Percentiles rank a stretch among this genome's conserved stretches.
Evolutionary conservation across 1,140 invertebrate genomes (phyloP).

Genomic region (Sarcophaga peregrina): DNA sequence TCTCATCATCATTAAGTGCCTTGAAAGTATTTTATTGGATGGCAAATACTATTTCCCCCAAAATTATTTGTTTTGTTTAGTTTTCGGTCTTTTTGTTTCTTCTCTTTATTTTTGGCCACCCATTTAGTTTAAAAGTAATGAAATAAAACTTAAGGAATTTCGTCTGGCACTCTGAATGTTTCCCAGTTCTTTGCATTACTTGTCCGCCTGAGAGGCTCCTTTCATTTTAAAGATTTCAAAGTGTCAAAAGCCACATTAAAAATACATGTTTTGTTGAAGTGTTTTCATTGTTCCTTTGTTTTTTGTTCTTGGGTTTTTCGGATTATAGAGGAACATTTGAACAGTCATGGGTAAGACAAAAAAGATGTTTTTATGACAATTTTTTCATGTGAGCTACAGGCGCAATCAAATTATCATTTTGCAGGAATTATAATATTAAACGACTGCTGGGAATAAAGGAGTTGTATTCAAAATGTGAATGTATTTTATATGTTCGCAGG

Average conservation of each 20-base stretch:
- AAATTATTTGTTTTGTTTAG: neutral
- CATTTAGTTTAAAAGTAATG: slow-evolving; percentile 14
- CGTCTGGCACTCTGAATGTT: slow-evolving; percentile 17
- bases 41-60: neutral
- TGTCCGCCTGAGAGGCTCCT: neutral
- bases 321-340: neutral
- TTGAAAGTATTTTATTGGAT: neutral
- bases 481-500: too few species aligned
- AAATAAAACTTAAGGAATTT: slow-evolving; percentile 11
- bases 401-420: neutral
- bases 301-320: neutral
- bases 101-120: neutral
- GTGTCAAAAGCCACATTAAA: slow-evolving; percentile 15
- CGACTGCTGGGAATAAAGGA: too few species aligned
- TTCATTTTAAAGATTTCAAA: neutral
- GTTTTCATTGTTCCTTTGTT: neutral
- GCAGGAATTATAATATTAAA: too few species aligned
- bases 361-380: neutral
- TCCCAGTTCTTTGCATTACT: neutral
- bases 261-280: slow-evolving; percentile 17
- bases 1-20: neutral
- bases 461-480: too few species aligned
- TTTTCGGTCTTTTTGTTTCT: too few species aligned
- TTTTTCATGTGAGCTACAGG: neutral
- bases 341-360: neutral